Evolutionary conservation across 2,113 vertebrate genomes (phyloP), one percentile per base, ranked within the genome.

Genomic region (Orientallactaga bullata): DNA sequence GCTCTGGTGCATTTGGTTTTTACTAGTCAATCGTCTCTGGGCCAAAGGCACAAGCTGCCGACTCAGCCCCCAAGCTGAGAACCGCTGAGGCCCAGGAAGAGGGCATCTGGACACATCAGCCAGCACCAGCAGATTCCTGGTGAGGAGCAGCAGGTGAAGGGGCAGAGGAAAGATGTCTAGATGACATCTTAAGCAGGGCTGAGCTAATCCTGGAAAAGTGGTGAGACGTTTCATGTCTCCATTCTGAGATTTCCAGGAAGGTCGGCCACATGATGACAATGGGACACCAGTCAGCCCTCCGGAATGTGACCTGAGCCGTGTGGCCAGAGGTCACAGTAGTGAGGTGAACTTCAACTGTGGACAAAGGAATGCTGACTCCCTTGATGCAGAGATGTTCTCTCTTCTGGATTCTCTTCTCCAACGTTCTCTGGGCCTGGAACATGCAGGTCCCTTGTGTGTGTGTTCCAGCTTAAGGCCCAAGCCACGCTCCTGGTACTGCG

Each of bases 371-470:
- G 9, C 61, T 8, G 7, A 21, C 30, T 66, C 60, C 26, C 51
- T 92, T 73, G 24, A 1, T 5, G 91, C 30, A 15, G 20, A 8
- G 65, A 78, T n/a, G 30, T 61, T n/a, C 21, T 66, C 37, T n/a
- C 69, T 78, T 47, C 7, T 3, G 26, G 69, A 63, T 28, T 73
- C 37, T 35, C 91, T 87, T 72, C 68, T 85, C 69, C 78, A 61
- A 11, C 78, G 51, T n/a, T 24, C 28, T 77, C 7, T 20, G 72
- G 15, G n/a, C 28, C 73, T 89, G 24, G 13, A 63, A 60, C 60
- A 23, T 28, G 6, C 11, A 77, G 30, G 58, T 37, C 58, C 65
- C 11, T 1, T 0, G 26, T 17, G 1, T 0, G 13, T 5, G 15
- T 0, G 9, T 55, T 28, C 74, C 21, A 26, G 66, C 90, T 26